phyloP scores from a whole-genome alignment of 1,140 invertebrate genomes.

The Papilio dardanus region DNA sequence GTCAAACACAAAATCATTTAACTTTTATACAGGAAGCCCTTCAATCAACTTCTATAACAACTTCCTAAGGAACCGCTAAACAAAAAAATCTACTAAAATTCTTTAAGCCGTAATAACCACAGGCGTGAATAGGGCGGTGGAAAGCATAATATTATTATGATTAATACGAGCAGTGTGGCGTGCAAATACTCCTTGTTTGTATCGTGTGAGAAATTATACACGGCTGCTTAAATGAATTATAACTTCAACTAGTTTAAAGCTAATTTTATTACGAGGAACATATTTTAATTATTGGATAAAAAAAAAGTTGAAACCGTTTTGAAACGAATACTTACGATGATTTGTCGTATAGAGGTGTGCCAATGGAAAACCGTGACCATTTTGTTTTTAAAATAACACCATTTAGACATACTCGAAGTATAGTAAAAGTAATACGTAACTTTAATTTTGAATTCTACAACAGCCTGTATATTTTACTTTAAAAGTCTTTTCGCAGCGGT shows the following conservation, averaged over 20 bases:
- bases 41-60: too few relatives aligned
- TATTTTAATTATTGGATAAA: background rate
- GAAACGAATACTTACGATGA: too few relatives aligned
- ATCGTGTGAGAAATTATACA: background rate
- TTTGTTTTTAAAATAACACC: too few relatives aligned
- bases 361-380: too few relatives aligned
- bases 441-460: background rate
- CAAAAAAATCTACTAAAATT: background rate
- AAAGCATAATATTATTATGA: background rate
- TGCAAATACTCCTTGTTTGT: background rate
- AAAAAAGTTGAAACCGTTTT: too few relatives aligned
- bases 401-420: too few relatives aligned
- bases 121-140: background rate
- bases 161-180: background rate
- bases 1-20: too few relatives aligned
- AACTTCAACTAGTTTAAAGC: background rate
- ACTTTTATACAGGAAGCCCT: too few relatives aligned
- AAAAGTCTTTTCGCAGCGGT: background rate
- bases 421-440: background rate
- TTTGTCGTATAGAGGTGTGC: too few relatives aligned
- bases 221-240: background rate
- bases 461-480: background rate
- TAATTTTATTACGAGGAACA: background rate
- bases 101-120: background rate
- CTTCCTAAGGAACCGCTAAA: too few relatives aligned